phyloP scores from a whole-genome alignment of 2,113 vertebrate genomes.

The Zosterops japonicus region DNA sequence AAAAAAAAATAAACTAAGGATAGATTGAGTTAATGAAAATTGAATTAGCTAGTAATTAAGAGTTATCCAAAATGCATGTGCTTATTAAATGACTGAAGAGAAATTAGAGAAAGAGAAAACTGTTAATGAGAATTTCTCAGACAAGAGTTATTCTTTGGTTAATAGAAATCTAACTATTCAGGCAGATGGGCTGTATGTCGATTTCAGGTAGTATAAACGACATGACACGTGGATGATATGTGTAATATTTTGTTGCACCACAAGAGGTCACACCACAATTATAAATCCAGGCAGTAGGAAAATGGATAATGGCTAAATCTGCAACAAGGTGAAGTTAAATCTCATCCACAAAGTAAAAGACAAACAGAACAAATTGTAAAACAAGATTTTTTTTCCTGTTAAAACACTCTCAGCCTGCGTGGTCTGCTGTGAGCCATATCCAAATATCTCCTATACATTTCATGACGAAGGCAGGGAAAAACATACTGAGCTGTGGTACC shows the following conservation, averaged over 20 bases:
- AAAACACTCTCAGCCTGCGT: conserved; percentile 55
- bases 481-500: conserved; percentile 11
- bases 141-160: neutral
- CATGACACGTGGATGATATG: neutral
- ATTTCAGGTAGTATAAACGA: neutral
- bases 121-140: neutral
- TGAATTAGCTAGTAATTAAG: neutral
- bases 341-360: neutral
- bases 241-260: conserved; percentile 61
- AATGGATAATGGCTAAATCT: neutral
- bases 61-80: neutral
- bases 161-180: neutral
- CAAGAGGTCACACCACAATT: conserved; percentile 65
- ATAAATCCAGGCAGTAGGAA: conserved; percentile 14
- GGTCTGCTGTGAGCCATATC: conserved; percentile 43
- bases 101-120: neutral
- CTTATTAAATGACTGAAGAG: neutral
- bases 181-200: neutral
- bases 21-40: neutral
- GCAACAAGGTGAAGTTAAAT: neutral
- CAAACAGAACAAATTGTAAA: conserved; percentile 2
- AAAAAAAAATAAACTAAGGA: neutral
- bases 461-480: conserved; percentile 58
- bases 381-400: neutral
- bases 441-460: conserved; percentile 64